Evolutionary conservation across 1,140 invertebrate species (phyloP), one percentile per base, ranked within the genome.

Genomic region (Drosophila rufa): DNA sequence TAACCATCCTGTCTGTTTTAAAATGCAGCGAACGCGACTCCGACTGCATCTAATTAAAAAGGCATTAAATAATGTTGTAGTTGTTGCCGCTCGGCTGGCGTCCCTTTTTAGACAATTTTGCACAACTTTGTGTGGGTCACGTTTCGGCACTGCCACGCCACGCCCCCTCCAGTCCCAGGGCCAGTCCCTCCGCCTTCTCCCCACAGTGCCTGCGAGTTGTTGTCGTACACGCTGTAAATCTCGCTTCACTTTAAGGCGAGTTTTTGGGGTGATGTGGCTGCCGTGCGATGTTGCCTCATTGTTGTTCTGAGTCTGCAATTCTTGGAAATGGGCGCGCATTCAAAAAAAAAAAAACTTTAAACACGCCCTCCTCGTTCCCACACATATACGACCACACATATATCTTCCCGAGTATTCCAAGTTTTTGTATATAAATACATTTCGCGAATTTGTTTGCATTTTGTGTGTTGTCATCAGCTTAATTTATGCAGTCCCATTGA

Each of bases 151-250:
- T 79, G 65, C 60, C 58, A 75, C 55, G 46, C 22, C 33, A 36
- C 33, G 33, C 47, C 56, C 53, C 38, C 25, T 47, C 43, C 14
- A n/a, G 11, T 14, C 27, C 19, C 45, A 9, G 11, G 14, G 14
- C 36, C 40, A 15, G 53, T 22, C 47, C 48, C 61, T 22, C 27
- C 30, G 27, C n/a, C 47, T 45, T 30, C 22, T n/a, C 27, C 11
- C 46, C 57, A 78, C 79, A 87, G 65, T 85, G 79, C 79, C 80
- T 74, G 67, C 71, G 80, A 89, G 78, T 83, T 83, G 80, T 89
- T 87, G 84, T 87, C 80, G 83, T 87, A 87, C 84, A 87, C 75
- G 84, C 62, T 87, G 84, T 87, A 87, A 87, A 80, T 87, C 85
- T 87, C 84, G 80, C 78, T 84, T 87, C 67, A 73, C 46, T 73